phyloP scores from a whole-genome alignment of 2,113 vertebrate species.

The Platysternon megacephalum region DNA sequence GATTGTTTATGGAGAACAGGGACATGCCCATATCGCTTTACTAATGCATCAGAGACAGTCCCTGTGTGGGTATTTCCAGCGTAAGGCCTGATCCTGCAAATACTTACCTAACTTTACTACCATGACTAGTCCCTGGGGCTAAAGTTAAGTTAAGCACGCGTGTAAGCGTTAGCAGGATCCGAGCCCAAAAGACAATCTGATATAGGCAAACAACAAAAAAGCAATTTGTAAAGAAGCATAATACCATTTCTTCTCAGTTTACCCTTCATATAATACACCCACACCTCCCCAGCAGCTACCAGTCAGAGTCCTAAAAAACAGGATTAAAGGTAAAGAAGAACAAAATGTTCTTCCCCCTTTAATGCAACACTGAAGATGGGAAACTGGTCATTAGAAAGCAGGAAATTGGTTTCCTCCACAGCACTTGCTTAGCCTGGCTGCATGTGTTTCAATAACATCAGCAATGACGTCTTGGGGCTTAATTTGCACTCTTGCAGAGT shows the following conservation, averaged over 20 bases:
- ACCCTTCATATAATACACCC: neutral
- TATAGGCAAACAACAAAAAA: neutral
- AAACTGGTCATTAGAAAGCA: neutral
- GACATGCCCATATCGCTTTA: neutral
- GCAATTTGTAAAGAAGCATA: neutral
- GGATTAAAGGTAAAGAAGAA: neutral
- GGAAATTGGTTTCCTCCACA: neutral
- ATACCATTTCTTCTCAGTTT: neutral
- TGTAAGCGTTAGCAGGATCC: neutral
- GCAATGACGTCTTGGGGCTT: neutral
- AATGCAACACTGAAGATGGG: neutral
- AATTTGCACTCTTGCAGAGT: neutral
- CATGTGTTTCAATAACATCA: neutral
- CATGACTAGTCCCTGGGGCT: neutral
- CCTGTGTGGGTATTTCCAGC: neutral
- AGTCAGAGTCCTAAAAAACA: neutral
- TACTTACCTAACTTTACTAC: neutral
- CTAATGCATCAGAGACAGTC: neutral
- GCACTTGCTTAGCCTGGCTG: neutral
- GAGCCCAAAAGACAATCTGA: neutral
- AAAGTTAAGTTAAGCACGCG: neutral
- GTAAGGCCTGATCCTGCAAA: neutral
- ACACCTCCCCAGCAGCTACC: neutral
- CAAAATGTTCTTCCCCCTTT: too few relatives aligned
- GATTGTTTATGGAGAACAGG: neutral